A percentile compares a stretch with the other conserved stretches of the same genome.
Evolutionary conservation across 2,113 vertebrate genomes (phyloP).

Genomic region (Pogona vitticeps): DNA sequence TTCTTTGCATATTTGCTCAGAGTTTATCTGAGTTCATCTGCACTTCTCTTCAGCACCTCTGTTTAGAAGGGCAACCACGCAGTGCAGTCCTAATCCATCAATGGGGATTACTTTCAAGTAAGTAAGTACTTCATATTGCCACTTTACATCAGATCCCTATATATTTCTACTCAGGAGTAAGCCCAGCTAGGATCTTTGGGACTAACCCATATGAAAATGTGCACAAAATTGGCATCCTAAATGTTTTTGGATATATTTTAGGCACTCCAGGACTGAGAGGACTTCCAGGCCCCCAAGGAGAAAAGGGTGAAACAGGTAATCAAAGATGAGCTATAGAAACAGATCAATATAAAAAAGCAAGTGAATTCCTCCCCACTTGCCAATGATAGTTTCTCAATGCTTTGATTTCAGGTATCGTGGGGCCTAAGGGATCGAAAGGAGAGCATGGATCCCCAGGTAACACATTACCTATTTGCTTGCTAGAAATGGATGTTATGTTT

Average conservation of each 20-base stretch:
- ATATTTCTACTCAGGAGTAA: not conserved
- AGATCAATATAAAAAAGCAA: not conserved
- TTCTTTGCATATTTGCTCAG: not conserved
- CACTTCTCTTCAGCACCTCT: not conserved
- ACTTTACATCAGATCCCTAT: not conserved
- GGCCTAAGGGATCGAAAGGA: conserved; percentile 69
- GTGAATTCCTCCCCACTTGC: conserved; percentile 5
- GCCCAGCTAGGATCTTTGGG: not conserved
- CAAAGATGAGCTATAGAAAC: not conserved
- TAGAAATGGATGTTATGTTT: not conserved
- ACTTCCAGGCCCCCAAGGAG: conserved; percentile 1
- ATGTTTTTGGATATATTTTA: not conserved
- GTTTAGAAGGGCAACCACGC: not conserved
- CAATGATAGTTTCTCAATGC: conserved; percentile 32
- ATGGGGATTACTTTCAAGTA: not conserved
- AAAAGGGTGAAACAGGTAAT: conserved; percentile 35
- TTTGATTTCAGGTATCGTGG: conserved; percentile 66
- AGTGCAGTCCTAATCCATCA: too few species aligned
- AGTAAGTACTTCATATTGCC: not conserved
- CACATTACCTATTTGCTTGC: conserved; percentile 41
- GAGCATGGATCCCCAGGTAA: conserved; percentile 69
- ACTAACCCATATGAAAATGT: not conserved
- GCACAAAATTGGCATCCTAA: not conserved
- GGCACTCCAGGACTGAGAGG: conserved; percentile 18
- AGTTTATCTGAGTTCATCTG: not conserved